Conservation (phyloP, 2,888 invertebrate genomes). For the Cheilosia variabilis region DNA sequence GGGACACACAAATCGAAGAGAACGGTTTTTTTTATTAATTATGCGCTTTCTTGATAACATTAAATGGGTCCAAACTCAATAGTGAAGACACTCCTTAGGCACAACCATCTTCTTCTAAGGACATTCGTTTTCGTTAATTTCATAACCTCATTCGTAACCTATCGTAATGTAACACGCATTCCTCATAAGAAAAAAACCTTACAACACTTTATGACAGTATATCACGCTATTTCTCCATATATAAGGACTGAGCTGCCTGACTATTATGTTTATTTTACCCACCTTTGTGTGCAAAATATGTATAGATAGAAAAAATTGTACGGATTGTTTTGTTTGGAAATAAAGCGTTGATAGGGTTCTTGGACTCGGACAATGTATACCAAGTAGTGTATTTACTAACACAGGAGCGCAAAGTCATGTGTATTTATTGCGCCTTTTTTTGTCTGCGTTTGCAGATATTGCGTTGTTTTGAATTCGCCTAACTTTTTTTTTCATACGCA, state of each 20-base stretch:
- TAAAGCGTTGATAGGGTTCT: slow-evolving; percentile 27
- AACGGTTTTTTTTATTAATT: too few relatives aligned
- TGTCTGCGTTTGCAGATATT: too few relatives aligned
- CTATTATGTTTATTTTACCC: slow-evolving; percentile 7
- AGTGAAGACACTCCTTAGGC: too few relatives aligned
- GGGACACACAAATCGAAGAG: too few relatives aligned
- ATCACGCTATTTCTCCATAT: slow-evolving; percentile 46
- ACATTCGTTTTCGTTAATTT: not conserved
- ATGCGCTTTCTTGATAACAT: too few relatives aligned
- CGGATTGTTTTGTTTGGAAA: slow-evolving; percentile 8
- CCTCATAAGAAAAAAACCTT: slow-evolving; percentile 45
- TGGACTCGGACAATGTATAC: not conserved
- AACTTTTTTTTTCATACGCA: too few relatives aligned
- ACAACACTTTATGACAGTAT: slow-evolving; percentile 7
- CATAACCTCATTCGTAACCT: slow-evolving; percentile 46
- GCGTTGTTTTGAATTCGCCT: too few relatives aligned
- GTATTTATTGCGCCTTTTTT: too few relatives aligned
- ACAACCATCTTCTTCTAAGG: slow-evolving; percentile 6
- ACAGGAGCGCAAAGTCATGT: too few relatives aligned
- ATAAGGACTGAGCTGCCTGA: slow-evolving; percentile 4
- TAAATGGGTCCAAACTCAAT: too few relatives aligned
- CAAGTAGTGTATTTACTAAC: not conserved
- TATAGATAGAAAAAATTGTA: not conserved
- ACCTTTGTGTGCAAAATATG: slow-evolving; percentile 8
- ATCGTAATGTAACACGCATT: slow-evolving; percentile 57